Percentiles rank a stretch among this genome's conserved stretches.
Evolutionary conservation across 1,140 invertebrate species (phyloP).

Genomic region (Cydia pomonella): DNA sequence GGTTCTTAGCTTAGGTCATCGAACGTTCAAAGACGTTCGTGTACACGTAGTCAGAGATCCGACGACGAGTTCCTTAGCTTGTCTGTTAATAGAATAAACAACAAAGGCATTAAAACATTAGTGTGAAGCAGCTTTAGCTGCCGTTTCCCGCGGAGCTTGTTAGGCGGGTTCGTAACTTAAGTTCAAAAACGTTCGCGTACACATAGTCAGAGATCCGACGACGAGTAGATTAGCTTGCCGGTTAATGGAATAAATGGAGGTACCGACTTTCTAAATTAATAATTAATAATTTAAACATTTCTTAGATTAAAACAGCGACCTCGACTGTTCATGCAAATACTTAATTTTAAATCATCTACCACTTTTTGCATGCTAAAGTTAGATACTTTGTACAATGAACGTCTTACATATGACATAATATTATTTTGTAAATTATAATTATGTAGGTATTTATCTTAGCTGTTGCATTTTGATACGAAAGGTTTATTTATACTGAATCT

Average conservation of each 20-base stretch:
- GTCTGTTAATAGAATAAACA: background rate
- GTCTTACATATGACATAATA: too few species aligned
- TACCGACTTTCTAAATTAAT: background rate
- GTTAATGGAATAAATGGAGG: background rate
- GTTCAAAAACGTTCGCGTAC: background rate
- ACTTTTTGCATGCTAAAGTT: too few species aligned
- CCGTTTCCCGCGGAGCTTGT: slow-evolving; percentile 1
- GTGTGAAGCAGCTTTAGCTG: background rate
- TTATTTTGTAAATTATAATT: too few species aligned
- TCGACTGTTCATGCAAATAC: too few species aligned
- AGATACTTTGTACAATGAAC: too few species aligned
- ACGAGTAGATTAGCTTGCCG: background rate
- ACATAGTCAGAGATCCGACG: background rate
- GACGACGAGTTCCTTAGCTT: background rate
- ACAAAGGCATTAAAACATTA: too few species aligned
- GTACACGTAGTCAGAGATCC: background rate
- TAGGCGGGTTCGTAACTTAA: background rate
- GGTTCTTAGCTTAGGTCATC: background rate
- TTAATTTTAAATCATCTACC: too few species aligned
- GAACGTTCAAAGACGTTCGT: slow-evolving; percentile 10
- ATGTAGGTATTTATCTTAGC: too few species aligned
- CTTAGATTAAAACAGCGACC: background rate
- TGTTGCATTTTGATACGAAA: too few species aligned
- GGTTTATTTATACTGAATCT: too few species aligned
- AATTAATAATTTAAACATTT: too few species aligned